Conservation (phyloP, 1,140 invertebrate genomes). For the Nasonia vitripennis region DNA sequence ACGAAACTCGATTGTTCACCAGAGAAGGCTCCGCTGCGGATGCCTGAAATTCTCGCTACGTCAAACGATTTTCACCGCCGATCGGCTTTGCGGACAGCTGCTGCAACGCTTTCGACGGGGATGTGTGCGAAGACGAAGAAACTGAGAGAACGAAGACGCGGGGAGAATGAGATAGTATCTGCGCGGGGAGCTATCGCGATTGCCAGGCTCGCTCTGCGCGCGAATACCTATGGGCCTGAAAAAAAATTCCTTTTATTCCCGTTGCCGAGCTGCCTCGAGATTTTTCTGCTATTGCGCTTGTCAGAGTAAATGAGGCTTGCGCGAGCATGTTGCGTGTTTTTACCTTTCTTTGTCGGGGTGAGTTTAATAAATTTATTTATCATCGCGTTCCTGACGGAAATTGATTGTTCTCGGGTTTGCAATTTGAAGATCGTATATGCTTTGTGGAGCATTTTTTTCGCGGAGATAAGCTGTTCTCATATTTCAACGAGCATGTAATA, state of each 20-base stretch:
- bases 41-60: constrained; percentile 58
- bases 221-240: constrained; percentile 5
- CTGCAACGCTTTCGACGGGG: not conserved
- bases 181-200: not conserved
- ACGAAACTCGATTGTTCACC: constrained; percentile 57
- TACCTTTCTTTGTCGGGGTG: not conserved
- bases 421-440: not conserved
- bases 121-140: not conserved
- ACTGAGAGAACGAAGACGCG: not conserved
- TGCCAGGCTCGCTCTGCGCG: not conserved
- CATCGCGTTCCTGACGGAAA: not conserved
- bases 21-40: constrained; percentile 58
- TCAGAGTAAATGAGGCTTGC: not conserved
- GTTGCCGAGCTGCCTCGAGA: not conserved
- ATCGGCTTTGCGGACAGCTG: constrained; percentile 29
- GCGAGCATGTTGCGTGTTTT: not conserved
- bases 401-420: constrained; percentile 1
- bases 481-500: not conserved
- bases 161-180: not conserved
- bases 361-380: constrained; percentile 26
- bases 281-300: not conserved
- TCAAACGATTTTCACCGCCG: constrained; percentile 47
- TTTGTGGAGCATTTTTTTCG: not conserved
- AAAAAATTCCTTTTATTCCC: not conserved
- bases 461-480: not conserved